Percentiles rank a stretch among this genome's conserved stretches.
Conservation (phyloP, 2,888 invertebrate species). For the Tenodera sinensis region DNA sequence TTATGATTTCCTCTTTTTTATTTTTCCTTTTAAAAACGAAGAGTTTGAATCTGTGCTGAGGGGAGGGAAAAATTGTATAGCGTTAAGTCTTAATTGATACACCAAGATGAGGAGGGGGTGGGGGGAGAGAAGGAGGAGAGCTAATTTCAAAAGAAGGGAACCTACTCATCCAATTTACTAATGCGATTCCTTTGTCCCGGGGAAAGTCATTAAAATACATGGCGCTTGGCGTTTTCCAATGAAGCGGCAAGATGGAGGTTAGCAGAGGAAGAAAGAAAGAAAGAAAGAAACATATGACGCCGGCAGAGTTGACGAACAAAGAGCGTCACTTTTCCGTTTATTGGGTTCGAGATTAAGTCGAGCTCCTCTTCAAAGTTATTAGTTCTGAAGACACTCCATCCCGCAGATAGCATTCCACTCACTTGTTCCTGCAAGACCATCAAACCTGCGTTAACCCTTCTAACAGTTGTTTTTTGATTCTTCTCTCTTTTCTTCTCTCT, state of each 20-base stretch:
- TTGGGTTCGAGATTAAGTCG: not conserved
- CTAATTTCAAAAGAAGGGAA: not conserved
- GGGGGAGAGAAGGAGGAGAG: not conserved
- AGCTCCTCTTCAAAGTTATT: not conserved
- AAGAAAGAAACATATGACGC: not conserved
- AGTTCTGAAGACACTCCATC: not conserved
- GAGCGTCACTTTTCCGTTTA: not conserved
- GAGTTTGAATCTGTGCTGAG: not conserved
- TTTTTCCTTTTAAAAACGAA: not conserved
- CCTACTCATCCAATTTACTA: slow-evolving; percentile 4
- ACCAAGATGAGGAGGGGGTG: not conserved
- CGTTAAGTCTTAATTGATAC: not conserved
- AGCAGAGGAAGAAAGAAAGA: not conserved
- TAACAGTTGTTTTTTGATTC: not conserved
- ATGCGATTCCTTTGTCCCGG: not conserved
- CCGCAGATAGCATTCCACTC: not conserved
- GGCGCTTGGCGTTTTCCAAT: not conserved
- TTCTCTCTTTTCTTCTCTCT: not conserved
- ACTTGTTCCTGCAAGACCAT: not conserved
- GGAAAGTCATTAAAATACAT: not conserved
- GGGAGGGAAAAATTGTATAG: not conserved
- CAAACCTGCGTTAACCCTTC: not conserved
- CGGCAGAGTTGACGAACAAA: not conserved
- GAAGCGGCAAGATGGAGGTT: not conserved
- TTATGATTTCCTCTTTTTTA: not conserved